Percentiles rank a stretch among this genome's conserved stretches.
Evolutionary conservation across 2,113 vertebrate species (phyloP).

Genomic region (Austrofundulus limnaeus): DNA sequence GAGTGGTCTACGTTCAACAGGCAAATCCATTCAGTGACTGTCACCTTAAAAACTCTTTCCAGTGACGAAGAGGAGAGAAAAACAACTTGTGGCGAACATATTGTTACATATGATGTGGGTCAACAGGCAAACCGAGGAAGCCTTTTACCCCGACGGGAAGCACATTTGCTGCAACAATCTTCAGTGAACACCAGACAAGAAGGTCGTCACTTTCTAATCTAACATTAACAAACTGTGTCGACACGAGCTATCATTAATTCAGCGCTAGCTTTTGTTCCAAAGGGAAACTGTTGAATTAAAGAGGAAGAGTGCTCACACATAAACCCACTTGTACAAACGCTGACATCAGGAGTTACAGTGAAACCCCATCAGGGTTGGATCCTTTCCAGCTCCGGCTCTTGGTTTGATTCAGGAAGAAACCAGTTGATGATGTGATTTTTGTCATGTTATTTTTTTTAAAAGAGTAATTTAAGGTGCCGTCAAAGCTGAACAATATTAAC

Average conservation of each 20-base stretch:
- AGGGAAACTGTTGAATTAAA: constrained; percentile 43
- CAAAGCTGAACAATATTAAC: constrained; percentile 6
- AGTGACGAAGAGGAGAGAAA: neutral
- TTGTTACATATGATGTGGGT: constrained; percentile 1
- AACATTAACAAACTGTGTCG: constrained; percentile 44
- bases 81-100: neutral
- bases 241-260: constrained; percentile 50
- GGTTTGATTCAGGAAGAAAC: constrained; percentile 42
- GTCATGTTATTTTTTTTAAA: constrained; percentile 13
- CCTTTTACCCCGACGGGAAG: constrained; percentile 25
- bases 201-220: constrained; percentile 23
- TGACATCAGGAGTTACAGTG: constrained; percentile 40
- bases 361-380: constrained; percentile 19
- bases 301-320: constrained; percentile 18
- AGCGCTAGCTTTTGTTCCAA: constrained; percentile 36
- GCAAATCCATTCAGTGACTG: constrained; percentile 35
- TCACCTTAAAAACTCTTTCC: constrained; percentile 25
- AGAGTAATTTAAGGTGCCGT: constrained; percentile 13
- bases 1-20: constrained; percentile 17
- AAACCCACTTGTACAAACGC: constrained; percentile 20
- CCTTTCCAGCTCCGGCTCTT: constrained; percentile 34
- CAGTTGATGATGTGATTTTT: constrained; percentile 25
- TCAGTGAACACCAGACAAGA: constrained; percentile 18
- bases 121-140: constrained; percentile 9
- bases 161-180: constrained; percentile 8